Percentiles rank a stretch among this genome's conserved stretches.
phyloP scores from a whole-genome alignment of 2,888 invertebrate genomes.

The Patella pellucida region DNA sequence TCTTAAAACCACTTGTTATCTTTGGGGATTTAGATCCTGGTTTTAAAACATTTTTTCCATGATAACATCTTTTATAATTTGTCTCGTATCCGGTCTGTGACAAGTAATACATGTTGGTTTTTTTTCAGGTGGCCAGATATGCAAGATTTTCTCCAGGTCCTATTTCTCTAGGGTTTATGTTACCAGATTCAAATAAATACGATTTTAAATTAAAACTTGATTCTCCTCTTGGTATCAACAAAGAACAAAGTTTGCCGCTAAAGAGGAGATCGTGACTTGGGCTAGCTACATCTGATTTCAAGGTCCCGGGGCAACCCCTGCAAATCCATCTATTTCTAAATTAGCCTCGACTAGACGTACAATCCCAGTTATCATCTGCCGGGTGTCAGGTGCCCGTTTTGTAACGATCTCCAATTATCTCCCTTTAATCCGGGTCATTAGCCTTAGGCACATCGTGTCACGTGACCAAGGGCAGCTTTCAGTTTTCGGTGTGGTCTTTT shows the following conservation, averaged over 20 bases:
- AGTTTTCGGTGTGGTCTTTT: no score
- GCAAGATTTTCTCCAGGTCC: no score
- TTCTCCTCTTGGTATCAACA: background rate
- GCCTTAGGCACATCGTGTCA: background rate
- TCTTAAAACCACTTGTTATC: no score
- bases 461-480: background rate
- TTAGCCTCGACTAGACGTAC: background rate
- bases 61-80: no score
- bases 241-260: slow-evolving; percentile 8
- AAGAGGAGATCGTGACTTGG: background rate
- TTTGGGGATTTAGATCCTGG: no score
- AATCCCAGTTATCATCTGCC: slow-evolving; percentile 7
- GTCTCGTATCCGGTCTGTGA: no score
- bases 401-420: slow-evolving; percentile 1
- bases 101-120: no score
- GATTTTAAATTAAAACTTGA: slow-evolving; percentile 6
- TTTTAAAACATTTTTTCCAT: no score
- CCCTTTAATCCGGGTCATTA: slow-evolving; percentile 6
- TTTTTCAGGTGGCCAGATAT: no score
- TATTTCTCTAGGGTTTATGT: no score
- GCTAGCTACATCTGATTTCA: background rate
- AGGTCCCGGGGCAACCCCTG: background rate
- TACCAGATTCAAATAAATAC: background rate
- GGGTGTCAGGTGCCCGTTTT: slow-evolving; percentile 6
- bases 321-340: background rate